Evolutionary conservation across 1,140 invertebrate species (phyloP).

Genomic region (Drosophila pallidifrons): DNA sequence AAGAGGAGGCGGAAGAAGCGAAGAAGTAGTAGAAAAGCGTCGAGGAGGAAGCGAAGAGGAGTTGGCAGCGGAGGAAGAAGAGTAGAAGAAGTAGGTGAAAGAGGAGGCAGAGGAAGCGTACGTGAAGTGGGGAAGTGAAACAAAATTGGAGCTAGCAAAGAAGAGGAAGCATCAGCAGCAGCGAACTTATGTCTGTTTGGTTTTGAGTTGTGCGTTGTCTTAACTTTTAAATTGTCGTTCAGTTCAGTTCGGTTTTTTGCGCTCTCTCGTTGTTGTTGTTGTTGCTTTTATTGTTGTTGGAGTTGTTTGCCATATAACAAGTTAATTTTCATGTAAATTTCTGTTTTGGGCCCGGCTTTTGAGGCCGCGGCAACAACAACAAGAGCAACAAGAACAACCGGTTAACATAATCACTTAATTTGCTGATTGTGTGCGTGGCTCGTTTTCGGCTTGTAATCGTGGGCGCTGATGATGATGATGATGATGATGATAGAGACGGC

Average conservation of each 20-base stretch:
- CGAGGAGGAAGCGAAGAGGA: not conserved
- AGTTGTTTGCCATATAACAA: slow-evolving; percentile 67
- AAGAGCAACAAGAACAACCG: slow-evolving; percentile 43
- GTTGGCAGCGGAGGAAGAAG: no score
- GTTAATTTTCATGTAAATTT: slow-evolving; percentile 84
- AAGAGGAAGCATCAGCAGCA: not conserved
- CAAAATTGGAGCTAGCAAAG: slow-evolving; percentile 10
- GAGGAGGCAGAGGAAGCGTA: not conserved
- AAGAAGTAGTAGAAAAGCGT: not conserved
- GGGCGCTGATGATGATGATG: slow-evolving; percentile 21
- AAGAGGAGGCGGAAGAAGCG: not conserved
- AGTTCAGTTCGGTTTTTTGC: slow-evolving; percentile 35
- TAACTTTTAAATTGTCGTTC: no score
- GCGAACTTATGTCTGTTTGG: slow-evolving; percentile 26
- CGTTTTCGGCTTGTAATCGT: slow-evolving; percentile 67
- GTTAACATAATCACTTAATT: slow-evolving; percentile 83
- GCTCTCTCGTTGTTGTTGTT: slow-evolving; percentile 14
- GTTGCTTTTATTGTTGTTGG: slow-evolving; percentile 12
- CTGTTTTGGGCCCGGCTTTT: slow-evolving; percentile 60
- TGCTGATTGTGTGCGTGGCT: slow-evolving; percentile 71
- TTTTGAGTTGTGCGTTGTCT: no score
- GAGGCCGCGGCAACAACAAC: slow-evolving; percentile 6
- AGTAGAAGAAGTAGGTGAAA: not conserved
- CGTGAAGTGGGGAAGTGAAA: not conserved
- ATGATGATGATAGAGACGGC: not conserved